Conservation (phyloP, 2,888 invertebrate genomes). For the Agrochola circellaris region DNA sequence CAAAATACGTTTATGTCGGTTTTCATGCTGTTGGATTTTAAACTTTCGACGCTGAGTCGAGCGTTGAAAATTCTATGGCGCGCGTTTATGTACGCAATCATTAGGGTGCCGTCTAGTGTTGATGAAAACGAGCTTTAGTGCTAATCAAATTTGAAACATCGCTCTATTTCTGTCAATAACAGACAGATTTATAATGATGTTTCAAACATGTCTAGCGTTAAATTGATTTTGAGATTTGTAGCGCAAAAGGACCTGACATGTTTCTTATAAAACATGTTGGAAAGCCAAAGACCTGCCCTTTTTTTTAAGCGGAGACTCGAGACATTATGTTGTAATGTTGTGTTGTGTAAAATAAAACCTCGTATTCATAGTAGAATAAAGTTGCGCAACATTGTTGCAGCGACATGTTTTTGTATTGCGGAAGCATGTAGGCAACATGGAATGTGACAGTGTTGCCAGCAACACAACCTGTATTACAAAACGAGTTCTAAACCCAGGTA, state of each 20-base stretch:
- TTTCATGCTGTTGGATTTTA: not conserved
- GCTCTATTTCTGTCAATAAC: not conserved
- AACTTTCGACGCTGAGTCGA: not conserved
- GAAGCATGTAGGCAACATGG: not conserved
- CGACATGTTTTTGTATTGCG: not conserved
- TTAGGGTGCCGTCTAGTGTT: not conserved
- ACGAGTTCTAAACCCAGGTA: not conserved
- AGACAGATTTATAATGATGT: not conserved
- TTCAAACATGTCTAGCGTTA: not conserved
- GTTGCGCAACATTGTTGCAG: not conserved
- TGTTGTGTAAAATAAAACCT: not conserved
- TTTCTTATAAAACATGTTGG: not conserved
- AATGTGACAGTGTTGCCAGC: not conserved
- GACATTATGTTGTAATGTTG: not conserved
- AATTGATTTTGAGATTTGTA: not conserved
- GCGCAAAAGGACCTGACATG: not conserved
- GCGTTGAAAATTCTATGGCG: not conserved
- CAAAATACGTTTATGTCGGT: too few relatives aligned
- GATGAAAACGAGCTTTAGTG: not conserved
- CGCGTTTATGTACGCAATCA: not conserved
- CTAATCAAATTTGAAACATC: not conserved
- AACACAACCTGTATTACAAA: not conserved
- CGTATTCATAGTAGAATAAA: too few relatives aligned
- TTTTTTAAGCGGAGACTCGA: not conserved
- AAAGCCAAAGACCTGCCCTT: not conserved